These are phyloP conservation scores for Drosophila gaucha DNA, from an alignment of 2,888 invertebrate genomes.

Conservation along the genomic window DNA sequence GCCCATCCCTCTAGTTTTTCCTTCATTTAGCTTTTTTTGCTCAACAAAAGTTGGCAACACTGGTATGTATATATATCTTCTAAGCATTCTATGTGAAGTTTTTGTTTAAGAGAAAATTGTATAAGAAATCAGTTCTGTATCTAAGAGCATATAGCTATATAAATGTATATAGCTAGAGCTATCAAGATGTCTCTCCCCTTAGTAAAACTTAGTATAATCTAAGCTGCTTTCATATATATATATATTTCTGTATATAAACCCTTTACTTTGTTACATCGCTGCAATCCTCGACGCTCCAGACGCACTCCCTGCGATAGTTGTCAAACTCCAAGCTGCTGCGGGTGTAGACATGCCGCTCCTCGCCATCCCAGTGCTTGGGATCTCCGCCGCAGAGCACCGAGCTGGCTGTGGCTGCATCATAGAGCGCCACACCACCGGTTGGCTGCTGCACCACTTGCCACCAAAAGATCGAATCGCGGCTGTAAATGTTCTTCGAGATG, in stretches of 20 bases:
- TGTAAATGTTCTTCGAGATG: constrained; percentile 72
- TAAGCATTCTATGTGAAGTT: background rate
- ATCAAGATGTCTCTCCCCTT: too few relatives aligned
- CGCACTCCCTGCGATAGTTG: constrained; percentile 57
- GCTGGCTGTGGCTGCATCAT: constrained; percentile 42
- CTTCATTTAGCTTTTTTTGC: too few relatives aligned
- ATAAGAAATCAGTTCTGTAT: too few relatives aligned
- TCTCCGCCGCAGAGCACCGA: constrained; percentile 71
- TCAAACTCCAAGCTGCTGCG: constrained; percentile 50
- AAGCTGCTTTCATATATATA: background rate
- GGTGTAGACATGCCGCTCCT: constrained; percentile 71
- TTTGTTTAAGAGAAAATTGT: too few relatives aligned
- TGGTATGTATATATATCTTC: background rate
- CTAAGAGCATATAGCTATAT: too few relatives aligned
- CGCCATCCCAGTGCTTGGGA: constrained; percentile 52
- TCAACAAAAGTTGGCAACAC: too few relatives aligned
- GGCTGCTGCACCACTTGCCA: constrained; percentile 56
- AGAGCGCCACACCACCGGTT: constrained; percentile 54
- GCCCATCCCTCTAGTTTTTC: too few relatives aligned
- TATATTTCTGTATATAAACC: background rate
- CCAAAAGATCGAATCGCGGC: constrained; percentile 42
- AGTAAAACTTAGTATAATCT: background rate
- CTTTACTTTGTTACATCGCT: constrained; percentile 41
- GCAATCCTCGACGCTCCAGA: constrained; percentile 75
- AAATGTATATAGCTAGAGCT: too few relatives aligned